These are phyloP conservation scores for Agrypnus murinus DNA, from an alignment of 2,888 invertebrate genomes.

Conservation along the genomic window DNA sequence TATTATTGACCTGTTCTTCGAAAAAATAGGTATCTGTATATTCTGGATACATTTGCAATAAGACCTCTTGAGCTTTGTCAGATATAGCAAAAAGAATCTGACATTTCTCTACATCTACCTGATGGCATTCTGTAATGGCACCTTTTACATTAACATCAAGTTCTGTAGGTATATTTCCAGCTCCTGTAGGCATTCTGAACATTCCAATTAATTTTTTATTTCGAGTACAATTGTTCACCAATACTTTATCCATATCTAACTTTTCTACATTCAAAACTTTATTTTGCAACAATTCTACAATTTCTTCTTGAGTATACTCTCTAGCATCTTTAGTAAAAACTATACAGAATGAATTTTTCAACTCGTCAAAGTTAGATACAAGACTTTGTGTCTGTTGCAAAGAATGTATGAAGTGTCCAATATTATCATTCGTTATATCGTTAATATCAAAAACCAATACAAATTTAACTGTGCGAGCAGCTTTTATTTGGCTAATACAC, in stretches of 20 bases:
- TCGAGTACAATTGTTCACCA: constrained; percentile 7
- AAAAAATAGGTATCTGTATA: constrained; percentile 32
- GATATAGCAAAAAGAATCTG: constrained; percentile 33
- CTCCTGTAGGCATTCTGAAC: constrained; percentile 27
- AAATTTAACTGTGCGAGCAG: constrained; percentile 30
- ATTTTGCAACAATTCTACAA: background rate
- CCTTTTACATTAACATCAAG: constrained; percentile 16
- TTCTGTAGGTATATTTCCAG: constrained; percentile 2
- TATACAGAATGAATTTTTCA: constrained; percentile 20
- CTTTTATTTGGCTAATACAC: constrained; percentile 31
- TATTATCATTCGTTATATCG: constrained; percentile 27
- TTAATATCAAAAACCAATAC: constrained; percentile 36
- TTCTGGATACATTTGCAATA: constrained; percentile 34
- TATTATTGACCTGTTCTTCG: constrained; percentile 4
- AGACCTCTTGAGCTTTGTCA: constrained; percentile 14
- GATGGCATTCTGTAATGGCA: constrained; percentile 15
- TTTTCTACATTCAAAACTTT: constrained; percentile 27
- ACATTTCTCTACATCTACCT: constrained; percentile 11
- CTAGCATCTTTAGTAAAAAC: constrained; percentile 34
- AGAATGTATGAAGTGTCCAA: constrained; percentile 24
- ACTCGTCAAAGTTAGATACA: constrained; percentile 23
- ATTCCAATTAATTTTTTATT: constrained; percentile 26
- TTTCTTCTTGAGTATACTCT: constrained; percentile 18
- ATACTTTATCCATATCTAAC: background rate
- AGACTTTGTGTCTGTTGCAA: constrained; percentile 18